Evolutionary conservation across 1,140 invertebrate species (phyloP).

Genomic region (Colletes gigas): DNA sequence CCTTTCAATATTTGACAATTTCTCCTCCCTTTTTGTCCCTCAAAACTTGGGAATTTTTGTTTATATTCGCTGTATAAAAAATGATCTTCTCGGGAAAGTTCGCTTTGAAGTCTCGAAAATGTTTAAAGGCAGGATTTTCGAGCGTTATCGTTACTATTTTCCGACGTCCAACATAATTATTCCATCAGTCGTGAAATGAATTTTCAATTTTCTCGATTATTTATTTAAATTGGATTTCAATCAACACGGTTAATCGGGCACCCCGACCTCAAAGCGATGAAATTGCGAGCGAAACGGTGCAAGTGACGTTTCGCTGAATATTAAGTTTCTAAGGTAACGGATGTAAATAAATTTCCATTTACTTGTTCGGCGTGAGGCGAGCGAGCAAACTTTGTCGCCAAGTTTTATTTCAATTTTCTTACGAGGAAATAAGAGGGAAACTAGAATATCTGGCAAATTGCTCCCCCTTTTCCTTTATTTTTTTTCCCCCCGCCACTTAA

Average conservation of each 20-base stretch:
- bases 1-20: no score
- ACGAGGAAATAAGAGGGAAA: neutral
- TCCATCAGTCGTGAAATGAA: neutral
- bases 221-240: neutral
- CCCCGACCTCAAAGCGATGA: neutral
- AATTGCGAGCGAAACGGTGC: neutral
- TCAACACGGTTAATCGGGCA: neutral
- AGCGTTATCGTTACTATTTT: neutral
- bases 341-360: constrained; percentile 18
- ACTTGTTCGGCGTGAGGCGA: neutral
- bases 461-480: neutral
- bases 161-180: neutral
- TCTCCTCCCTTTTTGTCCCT: no score
- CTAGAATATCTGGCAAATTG: neutral
- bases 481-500: neutral
- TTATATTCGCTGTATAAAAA: no score
- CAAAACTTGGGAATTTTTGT: no score
- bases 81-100: no score
- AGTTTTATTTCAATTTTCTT: constrained; percentile 33
- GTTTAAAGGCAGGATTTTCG: no score
- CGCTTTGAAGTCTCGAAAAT: no score
- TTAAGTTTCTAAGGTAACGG: neutral
- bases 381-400: constrained; percentile 30
- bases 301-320: neutral
- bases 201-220: neutral